Percentiles rank a stretch among this genome's conserved stretches.
Evolutionary conservation across 1,140 invertebrate species (phyloP).

Genomic region (Anastatus disparis): DNA sequence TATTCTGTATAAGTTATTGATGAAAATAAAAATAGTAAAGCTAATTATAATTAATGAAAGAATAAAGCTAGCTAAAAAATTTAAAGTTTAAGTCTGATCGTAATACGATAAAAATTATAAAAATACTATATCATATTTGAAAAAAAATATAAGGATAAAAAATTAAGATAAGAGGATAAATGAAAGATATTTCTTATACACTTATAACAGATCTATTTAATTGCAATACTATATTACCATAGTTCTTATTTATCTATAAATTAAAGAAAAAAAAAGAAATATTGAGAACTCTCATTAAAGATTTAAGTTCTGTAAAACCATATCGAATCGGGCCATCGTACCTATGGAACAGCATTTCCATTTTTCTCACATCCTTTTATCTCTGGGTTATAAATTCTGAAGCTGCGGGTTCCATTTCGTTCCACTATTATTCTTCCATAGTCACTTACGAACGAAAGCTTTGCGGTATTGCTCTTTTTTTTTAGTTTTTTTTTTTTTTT

Average conservation of each 20-base stretch:
- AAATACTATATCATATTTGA: too few species aligned
- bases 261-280: neutral
- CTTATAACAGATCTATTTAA: neutral
- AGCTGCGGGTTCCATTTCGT: conserved; percentile 22
- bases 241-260: too few species aligned
- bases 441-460: conserved; percentile 13
- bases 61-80: too few species aligned
- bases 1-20: too few species aligned
- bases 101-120: too few species aligned
- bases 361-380: conserved; percentile 36
- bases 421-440: conserved; percentile 31
- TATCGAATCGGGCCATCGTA: conserved; percentile 9
- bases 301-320: neutral
- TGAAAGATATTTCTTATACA: neutral
- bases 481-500: too few species aligned
- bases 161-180: too few species aligned
- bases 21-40: too few species aligned
- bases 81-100: too few species aligned
- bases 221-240: neutral
- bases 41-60: too few species aligned
- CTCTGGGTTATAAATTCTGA: conserved; percentile 34
- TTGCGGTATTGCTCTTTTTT: too few species aligned
- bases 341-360: conserved; percentile 20
- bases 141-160: too few species aligned
- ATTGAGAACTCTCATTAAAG: neutral